Conservation (phyloP, 2,113 vertebrate species). For the Apodemus speciosus region DNA sequence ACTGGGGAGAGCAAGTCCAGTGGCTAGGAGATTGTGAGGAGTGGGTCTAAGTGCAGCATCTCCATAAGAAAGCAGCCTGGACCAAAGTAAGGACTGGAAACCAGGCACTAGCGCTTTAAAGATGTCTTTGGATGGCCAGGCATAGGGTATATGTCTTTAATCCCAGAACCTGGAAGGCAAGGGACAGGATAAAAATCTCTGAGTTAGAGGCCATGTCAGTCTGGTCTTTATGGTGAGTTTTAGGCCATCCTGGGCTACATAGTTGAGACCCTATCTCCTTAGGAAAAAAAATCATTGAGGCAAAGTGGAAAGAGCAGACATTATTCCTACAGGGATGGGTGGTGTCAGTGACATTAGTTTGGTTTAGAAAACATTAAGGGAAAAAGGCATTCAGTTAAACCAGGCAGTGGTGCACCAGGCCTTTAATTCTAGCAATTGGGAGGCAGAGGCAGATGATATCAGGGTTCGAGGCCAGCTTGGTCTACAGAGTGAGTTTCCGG, state of each 20-base stretch:
- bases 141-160: neutral
- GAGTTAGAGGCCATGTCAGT: neutral
- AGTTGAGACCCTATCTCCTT: neutral
- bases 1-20: neutral
- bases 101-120: neutral
- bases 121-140: neutral
- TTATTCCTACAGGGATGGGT: neutral
- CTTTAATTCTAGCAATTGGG: neutral
- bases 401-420: neutral
- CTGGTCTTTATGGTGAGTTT: neutral
- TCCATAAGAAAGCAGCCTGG: neutral
- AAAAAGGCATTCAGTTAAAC: neutral
- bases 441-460: neutral
- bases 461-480: neutral
- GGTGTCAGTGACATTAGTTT: neutral
- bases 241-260: neutral
- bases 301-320: neutral
- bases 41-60: neutral
- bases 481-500: neutral
- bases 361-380: neutral
- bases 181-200: neutral
- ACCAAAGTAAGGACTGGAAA: neutral
- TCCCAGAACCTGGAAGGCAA: neutral
- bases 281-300: neutral
- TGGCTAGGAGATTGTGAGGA: neutral